These are phyloP conservation scores for Heteronetta atricapilla DNA, from an alignment of 2,113 vertebrate genomes.

Conservation along the genomic window DNA sequence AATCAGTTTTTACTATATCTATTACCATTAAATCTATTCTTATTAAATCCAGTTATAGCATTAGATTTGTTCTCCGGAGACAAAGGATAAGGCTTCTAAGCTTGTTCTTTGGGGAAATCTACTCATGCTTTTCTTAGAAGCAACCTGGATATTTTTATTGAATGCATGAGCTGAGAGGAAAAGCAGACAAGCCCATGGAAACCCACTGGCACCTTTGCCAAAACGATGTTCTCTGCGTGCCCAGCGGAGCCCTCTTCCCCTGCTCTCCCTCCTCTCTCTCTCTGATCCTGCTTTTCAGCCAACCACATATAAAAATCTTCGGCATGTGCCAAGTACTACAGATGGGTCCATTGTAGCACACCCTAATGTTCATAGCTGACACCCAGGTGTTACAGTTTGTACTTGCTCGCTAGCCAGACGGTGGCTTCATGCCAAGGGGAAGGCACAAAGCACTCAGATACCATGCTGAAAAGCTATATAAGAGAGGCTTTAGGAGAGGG, in stretches of 20 bases:
- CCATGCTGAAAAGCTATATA: constrained; percentile 52
- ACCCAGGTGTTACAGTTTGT: constrained; percentile 72
- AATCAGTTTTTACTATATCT: constrained; percentile 19
- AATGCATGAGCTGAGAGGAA: neutral
- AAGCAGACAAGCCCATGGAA: constrained; percentile 52
- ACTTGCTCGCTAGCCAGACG: constrained; percentile 69
- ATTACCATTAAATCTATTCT: constrained; percentile 24
- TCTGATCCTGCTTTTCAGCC: constrained; percentile 67
- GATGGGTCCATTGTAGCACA: constrained; percentile 74
- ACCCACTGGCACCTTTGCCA: constrained; percentile 62
- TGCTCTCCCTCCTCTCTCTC: constrained; percentile 54
- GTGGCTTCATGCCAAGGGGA: constrained; percentile 63
- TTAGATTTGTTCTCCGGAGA: constrained; percentile 34
- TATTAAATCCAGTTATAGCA: constrained; percentile 27
- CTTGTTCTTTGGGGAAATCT: constrained; percentile 40
- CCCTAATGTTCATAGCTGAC: constrained; percentile 74
- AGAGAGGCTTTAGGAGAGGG: constrained; percentile 23
- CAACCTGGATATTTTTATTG: constrained; percentile 55
- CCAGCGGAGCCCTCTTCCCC: constrained; percentile 58
- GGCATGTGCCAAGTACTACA: constrained; percentile 70
- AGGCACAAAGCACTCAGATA: constrained; percentile 57
- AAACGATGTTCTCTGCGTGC: constrained; percentile 39
- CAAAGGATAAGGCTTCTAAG: constrained; percentile 26
- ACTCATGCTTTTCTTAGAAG: constrained; percentile 35
- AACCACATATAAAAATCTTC: constrained; percentile 69